Evolutionary conservation across 2,888 invertebrate genomes (phyloP).

Genomic region (Eupeodes latifasciatus): DNA sequence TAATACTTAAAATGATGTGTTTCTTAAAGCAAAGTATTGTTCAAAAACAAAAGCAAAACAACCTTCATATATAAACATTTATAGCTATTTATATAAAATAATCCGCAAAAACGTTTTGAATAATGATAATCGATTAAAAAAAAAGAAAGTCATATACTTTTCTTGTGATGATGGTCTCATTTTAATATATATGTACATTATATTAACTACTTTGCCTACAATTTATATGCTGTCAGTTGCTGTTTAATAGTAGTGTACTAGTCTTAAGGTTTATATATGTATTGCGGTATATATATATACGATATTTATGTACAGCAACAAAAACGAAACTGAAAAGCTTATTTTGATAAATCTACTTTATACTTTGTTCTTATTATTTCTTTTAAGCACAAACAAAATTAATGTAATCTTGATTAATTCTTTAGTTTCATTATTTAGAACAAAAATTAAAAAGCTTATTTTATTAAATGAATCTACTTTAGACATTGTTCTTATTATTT

Average conservation of each 20-base stretch:
- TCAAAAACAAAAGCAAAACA: slow-evolving; percentile 2
- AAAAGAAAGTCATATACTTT: slow-evolving; percentile 50
- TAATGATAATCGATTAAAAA: slow-evolving; percentile 19
- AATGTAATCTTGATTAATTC: too few species aligned
- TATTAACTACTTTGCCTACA: slow-evolving; percentile 33
- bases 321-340: slow-evolving; percentile 24
- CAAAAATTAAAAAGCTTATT: slow-evolving; percentile 27
- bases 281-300: slow-evolving; percentile 19
- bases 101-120: not conserved
- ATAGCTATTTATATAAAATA: slow-evolving; percentile 8
- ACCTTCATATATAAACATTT: slow-evolving; percentile 15
- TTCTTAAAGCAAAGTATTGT: slow-evolving; percentile 5
- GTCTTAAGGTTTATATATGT: slow-evolving; percentile 33
- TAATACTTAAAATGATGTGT: slow-evolving; percentile 6
- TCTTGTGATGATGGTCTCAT: slow-evolving; percentile 71
- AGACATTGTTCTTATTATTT: slow-evolving; percentile 21
- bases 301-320: not conserved
- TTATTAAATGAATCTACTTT: slow-evolving; percentile 28
- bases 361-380: slow-evolving; percentile 21
- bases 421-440: not conserved
- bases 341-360: slow-evolving; percentile 29
- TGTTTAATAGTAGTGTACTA: slow-evolving; percentile 20
- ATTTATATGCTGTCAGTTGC: slow-evolving; percentile 29
- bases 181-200: slow-evolving; percentile 57
- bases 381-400: not conserved